Conservation (phyloP, 2,888 invertebrate species). For the Anthoptus insignis region DNA sequence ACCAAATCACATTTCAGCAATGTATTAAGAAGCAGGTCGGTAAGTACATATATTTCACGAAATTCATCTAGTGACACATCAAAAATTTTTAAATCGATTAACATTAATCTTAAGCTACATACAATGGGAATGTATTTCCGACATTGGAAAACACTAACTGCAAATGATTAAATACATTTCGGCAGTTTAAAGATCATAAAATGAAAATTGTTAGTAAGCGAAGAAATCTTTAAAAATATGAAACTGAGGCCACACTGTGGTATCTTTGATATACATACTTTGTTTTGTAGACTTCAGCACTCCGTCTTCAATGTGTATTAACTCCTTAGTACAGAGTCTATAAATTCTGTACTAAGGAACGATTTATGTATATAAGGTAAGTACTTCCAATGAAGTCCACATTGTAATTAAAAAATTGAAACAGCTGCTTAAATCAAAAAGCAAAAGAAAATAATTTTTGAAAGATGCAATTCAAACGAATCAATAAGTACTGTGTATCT, state of each 20-base stretch:
- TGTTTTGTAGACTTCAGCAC: not conserved
- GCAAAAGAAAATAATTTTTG: no score
- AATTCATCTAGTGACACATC: conserved; percentile 40
- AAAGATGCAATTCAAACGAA: no score
- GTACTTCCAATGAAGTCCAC: no score
- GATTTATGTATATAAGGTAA: no score
- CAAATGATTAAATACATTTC: conserved; percentile 21
- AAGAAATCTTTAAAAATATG: not conserved
- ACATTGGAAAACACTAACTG: conserved; percentile 14
- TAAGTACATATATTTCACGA: conserved; percentile 37
- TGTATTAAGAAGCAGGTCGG: conserved; percentile 43
- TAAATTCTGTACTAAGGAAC: no score
- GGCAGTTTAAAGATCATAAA: conserved; percentile 12
- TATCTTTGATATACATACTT: not conserved
- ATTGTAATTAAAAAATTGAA: no score
- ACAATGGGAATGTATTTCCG: conserved; percentile 20
- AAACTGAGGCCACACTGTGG: not conserved
- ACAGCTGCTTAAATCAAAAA: no score
- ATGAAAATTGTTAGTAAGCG: conserved; percentile 23
- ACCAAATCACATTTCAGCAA: conserved; percentile 28
- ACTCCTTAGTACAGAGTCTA: no score
- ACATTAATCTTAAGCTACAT: conserved; percentile 19
- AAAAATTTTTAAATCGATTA: conserved; percentile 23
- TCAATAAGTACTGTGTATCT: no score
- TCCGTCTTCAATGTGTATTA: no score